Percentiles rank a stretch among this genome's conserved stretches.
These are phyloP conservation scores for Leuciscus waleckii DNA, from an alignment of 2,797 vertebrate genomes.

Conservation along the genomic window DNA sequence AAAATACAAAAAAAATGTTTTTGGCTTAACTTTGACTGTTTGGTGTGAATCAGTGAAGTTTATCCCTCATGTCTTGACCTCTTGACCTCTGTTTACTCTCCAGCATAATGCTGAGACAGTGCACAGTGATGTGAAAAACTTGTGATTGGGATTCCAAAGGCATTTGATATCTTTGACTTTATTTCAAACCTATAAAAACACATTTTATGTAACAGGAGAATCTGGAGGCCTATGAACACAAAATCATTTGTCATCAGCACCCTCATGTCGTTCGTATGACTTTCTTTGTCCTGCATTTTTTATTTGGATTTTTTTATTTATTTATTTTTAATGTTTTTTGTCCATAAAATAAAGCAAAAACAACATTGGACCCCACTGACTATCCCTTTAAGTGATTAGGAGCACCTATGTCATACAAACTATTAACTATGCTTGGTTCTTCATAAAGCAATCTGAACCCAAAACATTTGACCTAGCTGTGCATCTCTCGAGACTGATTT, in stretches of 20 bases:
- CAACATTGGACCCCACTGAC: background rate
- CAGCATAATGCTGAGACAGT: background rate
- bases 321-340: too few relatives aligned
- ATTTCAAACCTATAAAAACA: background rate
- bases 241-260: background rate
- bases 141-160: background rate
- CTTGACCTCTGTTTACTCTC: background rate
- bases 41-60: background rate
- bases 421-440: background rate
- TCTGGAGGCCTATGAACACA: constrained; percentile 14
- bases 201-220: background rate
- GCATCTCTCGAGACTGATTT: background rate
- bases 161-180: background rate
- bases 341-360: background rate
- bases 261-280: background rate
- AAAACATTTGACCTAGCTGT: constrained; percentile 6
- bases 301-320: too few relatives aligned
- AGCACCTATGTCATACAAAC: background rate
- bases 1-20: background rate
- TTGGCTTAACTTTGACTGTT: background rate
- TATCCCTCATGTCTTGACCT: background rate
- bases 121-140: background rate
- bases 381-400: background rate
- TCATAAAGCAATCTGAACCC: background rate
- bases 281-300: background rate